These are phyloP conservation scores for Proisotoma minuta DNA, from an alignment of 2,888 invertebrate genomes.

Conservation along the genomic window DNA sequence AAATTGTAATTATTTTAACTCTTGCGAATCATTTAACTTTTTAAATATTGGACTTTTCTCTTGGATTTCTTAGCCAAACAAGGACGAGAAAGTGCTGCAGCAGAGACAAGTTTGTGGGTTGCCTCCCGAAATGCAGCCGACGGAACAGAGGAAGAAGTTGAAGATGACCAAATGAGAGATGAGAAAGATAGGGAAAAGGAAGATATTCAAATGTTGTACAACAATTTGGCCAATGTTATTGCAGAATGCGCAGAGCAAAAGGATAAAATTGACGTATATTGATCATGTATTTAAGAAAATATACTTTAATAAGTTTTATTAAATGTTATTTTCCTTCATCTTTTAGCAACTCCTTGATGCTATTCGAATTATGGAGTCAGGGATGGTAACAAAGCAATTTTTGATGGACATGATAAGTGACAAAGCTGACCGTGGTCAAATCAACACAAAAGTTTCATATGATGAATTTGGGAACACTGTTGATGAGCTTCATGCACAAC, in stretches of 20 bases:
- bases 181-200: slow-evolving; percentile 16
- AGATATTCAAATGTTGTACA: slow-evolving; percentile 31
- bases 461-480: slow-evolving; percentile 35
- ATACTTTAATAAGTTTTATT: not conserved
- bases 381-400: slow-evolving; percentile 32
- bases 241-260: slow-evolving; percentile 33
- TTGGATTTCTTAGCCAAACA: too few species aligned
- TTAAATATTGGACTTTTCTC: too few species aligned
- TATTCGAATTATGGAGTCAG: slow-evolving; percentile 14
- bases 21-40: too few species aligned
- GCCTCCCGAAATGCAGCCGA: not conserved
- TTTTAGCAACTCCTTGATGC: slow-evolving; percentile 13
- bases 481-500: slow-evolving; percentile 25
- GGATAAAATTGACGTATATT: slow-evolving; percentile 25
- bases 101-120: too few species aligned
- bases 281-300: not conserved
- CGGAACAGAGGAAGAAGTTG: not conserved
- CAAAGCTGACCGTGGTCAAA: slow-evolving; percentile 30
- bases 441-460: slow-evolving; percentile 31
- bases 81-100: too few species aligned
- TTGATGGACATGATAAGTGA: slow-evolving; percentile 30
- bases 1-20: too few species aligned
- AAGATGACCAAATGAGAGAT: not conserved
- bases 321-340: not conserved
- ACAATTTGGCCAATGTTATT: slow-evolving; percentile 38